These are phyloP conservation scores for Macrotis lagotis DNA, from an alignment of 2,113 vertebrate species.

Conservation along the genomic window DNA sequence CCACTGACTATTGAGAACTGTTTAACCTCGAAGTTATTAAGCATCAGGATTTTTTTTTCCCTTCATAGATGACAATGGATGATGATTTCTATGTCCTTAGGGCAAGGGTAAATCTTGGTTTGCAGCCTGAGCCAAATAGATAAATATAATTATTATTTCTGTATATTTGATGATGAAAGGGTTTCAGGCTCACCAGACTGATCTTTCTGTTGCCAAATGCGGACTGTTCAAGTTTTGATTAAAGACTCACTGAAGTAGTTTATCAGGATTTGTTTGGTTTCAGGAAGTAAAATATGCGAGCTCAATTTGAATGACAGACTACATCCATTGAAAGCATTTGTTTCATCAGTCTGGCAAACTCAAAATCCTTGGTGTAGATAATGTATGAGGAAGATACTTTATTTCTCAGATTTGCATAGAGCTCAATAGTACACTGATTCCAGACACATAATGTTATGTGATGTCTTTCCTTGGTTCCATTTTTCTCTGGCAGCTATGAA, in stretches of 20 bases:
- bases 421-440: conserved; percentile 76
- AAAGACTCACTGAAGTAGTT: conserved; percentile 79
- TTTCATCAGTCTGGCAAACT: conserved; percentile 72
- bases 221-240: conserved; percentile 76
- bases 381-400: conserved; percentile 63
- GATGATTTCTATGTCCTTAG: conserved; percentile 74
- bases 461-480: conserved; percentile 67
- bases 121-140: conserved; percentile 67
- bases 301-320: conserved; percentile 72
- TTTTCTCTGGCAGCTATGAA: conserved; percentile 75
- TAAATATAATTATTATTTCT: conserved; percentile 76
- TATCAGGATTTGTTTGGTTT: conserved; percentile 80
- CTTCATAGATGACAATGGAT: conserved; percentile 61
- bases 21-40: conserved; percentile 73
- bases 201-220: conserved; percentile 62
- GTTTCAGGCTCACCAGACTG: conserved; percentile 62
- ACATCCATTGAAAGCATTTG: conserved; percentile 66
- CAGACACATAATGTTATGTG: conserved; percentile 76
- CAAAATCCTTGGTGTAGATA: conserved; percentile 66
- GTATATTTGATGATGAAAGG: conserved; percentile 72
- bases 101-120: conserved; percentile 66
- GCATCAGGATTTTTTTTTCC: conserved; percentile 23
- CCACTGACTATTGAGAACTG: conserved; percentile 48
- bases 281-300: conserved; percentile 79
- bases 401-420: conserved; percentile 74